Percentiles rank a stretch among this genome's conserved stretches.
Conservation (phyloP, 1,140 invertebrate species). For the Littorina saxatilis region DNA sequence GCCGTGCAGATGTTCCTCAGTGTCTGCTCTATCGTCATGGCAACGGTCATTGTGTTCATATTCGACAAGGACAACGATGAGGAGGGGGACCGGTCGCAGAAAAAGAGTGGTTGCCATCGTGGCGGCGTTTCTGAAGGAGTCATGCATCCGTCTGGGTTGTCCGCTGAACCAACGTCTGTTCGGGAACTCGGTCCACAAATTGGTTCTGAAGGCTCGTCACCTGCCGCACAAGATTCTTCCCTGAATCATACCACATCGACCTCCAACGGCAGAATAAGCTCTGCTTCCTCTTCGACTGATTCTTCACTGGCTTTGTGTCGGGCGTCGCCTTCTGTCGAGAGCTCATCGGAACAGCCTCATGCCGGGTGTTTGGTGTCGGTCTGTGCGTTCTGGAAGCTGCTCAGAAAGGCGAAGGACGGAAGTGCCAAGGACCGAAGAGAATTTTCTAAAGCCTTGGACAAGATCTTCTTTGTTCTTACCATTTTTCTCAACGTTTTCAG, state of each 20-base stretch:
- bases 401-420: background rate
- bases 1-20: slow-evolving; percentile 41
- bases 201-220: too few relatives aligned
- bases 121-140: background rate
- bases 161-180: too few relatives aligned
- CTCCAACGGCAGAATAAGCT: too few relatives aligned
- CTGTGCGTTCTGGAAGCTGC: background rate
- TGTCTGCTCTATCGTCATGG: slow-evolving; percentile 34
- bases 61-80: slow-evolving; percentile 6
- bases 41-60: slow-evolving; percentile 33
- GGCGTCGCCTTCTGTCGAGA: too few relatives aligned
- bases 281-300: too few relatives aligned
- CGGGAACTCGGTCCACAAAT: too few relatives aligned
- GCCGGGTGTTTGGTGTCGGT: background rate
- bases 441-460: background rate
- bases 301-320: too few relatives aligned
- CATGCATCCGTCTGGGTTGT: background rate
- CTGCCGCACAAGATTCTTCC: too few relatives aligned
- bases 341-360: too few relatives aligned
- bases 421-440: background rate
- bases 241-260: too few relatives aligned
- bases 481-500: slow-evolving; percentile 6
- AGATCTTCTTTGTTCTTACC: background rate
- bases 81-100: background rate
- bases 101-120: background rate